These are phyloP conservation scores for Anoura caudifer DNA, from an alignment of 2,113 vertebrate species.

Conservation along the genomic window DNA sequence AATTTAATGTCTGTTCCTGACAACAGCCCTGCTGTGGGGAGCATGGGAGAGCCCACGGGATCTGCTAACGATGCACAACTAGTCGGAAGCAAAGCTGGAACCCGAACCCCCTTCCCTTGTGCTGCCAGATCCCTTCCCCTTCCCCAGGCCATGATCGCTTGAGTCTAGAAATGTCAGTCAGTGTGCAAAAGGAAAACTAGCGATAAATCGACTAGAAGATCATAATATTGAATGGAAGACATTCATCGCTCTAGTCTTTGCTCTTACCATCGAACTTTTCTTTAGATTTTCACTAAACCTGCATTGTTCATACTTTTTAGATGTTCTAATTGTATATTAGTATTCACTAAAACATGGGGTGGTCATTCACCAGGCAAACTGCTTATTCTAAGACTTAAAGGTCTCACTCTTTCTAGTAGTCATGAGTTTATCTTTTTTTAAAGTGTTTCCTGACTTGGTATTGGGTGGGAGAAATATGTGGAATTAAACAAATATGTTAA, in stretches of 20 bases:
- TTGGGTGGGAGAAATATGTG: background rate
- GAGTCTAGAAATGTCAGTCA: conserved; percentile 58
- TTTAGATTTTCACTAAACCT: background rate
- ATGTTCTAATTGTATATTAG: background rate
- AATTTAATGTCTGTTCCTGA: background rate
- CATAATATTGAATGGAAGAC: conserved; percentile 59
- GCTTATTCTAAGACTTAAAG: conserved; percentile 33
- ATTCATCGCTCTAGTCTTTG: conserved; percentile 43
- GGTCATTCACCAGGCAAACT: background rate
- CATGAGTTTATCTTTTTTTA: background rate
- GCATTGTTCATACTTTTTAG: background rate
- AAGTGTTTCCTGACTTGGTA: background rate
- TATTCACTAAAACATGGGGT: background rate
- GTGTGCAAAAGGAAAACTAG: conserved; percentile 35
- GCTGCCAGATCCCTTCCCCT: conserved; percentile 42
- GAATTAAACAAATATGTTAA: conserved; percentile 43
- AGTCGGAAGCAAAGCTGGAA: background rate
- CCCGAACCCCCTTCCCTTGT: background rate
- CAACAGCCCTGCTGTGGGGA: background rate
- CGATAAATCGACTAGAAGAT: conserved; percentile 28
- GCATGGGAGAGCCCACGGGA: background rate
- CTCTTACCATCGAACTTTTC: background rate
- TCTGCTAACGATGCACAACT: background rate
- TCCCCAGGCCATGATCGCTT: background rate
- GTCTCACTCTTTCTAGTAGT: background rate